These are phyloP conservation scores for Ooceraea biroi DNA, from an alignment of 1,140 invertebrate species.

Conservation along the genomic window DNA sequence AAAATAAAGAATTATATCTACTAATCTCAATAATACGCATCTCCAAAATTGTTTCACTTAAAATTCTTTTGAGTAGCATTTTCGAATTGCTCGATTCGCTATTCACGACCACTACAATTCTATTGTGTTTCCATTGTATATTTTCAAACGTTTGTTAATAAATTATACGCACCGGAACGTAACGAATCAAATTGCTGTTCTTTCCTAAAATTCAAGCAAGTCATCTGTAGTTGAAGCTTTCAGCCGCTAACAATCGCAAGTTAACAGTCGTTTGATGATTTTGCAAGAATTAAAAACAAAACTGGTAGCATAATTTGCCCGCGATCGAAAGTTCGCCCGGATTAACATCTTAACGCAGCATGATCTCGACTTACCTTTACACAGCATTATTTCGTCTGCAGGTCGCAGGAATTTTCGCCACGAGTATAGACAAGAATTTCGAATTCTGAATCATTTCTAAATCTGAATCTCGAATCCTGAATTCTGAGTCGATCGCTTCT, in stretches of 20 bases:
- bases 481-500: slow-evolving; percentile 11
- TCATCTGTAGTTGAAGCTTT: not conserved
- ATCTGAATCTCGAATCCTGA: not conserved
- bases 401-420: not conserved
- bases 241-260: not conserved
- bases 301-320: not conserved
- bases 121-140: not conserved
- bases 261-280: not conserved
- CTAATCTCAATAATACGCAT: slow-evolving; percentile 8
- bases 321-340: not conserved
- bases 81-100: not conserved
- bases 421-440: not conserved
- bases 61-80: not conserved
- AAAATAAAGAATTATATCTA: not conserved
- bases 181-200: slow-evolving; percentile 26
- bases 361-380: slow-evolving; percentile 20
- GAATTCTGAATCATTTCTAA: not conserved
- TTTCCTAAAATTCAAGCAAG: slow-evolving; percentile 12
- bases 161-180: slow-evolving; percentile 1
- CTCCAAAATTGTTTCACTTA: not conserved
- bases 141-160: slow-evolving; percentile 9
- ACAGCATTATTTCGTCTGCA: not conserved
- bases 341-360: not conserved
- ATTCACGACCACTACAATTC: not conserved
- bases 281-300: slow-evolving; percentile 13